Evolutionary conservation across 2,113 vertebrate species (phyloP).

Genomic region (Barbus barbus): DNA sequence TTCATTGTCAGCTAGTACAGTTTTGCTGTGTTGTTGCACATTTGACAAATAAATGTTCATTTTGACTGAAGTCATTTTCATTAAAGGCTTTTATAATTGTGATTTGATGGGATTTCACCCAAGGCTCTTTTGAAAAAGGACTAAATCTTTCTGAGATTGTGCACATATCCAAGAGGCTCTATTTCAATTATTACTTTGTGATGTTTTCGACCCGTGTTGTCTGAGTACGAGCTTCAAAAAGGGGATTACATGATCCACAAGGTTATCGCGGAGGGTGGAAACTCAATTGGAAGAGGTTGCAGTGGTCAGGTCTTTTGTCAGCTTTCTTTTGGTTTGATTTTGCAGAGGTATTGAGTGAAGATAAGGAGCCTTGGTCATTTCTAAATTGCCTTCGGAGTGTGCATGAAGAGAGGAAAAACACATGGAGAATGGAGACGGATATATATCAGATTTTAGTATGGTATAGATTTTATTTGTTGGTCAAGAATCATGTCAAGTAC

Average conservation of each 20-base stretch:
- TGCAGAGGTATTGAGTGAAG: constrained; percentile 34
- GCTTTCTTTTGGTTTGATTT: constrained; percentile 33
- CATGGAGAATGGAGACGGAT: not conserved
- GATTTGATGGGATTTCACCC: not conserved
- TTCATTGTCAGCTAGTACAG: too few relatives aligned
- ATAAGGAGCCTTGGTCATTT: constrained; percentile 43
- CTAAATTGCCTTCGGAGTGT: constrained; percentile 10
- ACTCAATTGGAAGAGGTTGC: constrained; percentile 28
- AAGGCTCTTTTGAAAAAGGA: constrained; percentile 6
- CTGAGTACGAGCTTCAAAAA: constrained; percentile 1
- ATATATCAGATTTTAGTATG: not conserved
- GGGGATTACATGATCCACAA: constrained; percentile 27
- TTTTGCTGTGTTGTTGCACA: too few relatives aligned
- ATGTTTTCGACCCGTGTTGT: constrained; percentile 36
- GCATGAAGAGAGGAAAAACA: not conserved
- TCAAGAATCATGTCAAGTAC: not conserved
- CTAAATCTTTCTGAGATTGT: not conserved
- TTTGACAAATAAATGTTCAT: not conserved
- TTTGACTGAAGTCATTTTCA: not conserved
- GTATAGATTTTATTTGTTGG: not conserved
- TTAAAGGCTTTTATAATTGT: constrained; percentile 4
- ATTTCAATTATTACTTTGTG: constrained; percentile 25
- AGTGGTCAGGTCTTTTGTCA: constrained; percentile 40
- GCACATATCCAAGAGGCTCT: constrained; percentile 12
- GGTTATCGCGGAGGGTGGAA: constrained; percentile 45